A percentile compares a stretch with the other conserved stretches of the same genome.
These are phyloP conservation scores for Episyrphus balteatus DNA, from an alignment of 1,140 invertebrate species.

Conservation along the genomic window DNA sequence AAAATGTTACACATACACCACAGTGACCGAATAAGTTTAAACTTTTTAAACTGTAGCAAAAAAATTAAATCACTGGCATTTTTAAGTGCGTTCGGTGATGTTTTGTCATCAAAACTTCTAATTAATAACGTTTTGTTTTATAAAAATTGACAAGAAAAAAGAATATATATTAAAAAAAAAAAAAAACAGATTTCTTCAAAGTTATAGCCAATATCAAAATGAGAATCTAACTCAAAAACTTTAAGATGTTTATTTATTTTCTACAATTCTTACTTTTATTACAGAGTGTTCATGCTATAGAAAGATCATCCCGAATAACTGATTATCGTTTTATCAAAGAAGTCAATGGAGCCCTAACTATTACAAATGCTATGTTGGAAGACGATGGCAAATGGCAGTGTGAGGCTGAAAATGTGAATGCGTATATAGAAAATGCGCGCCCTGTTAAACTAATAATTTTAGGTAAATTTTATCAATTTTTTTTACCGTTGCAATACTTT, in stretches of 20 bases:
- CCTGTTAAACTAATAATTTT: slow-evolving; percentile 54
- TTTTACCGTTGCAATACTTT: slow-evolving; percentile 20
- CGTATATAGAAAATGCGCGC: slow-evolving; percentile 46
- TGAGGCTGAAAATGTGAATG: slow-evolving; percentile 48
- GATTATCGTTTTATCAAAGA: slow-evolving; percentile 45
- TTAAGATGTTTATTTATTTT: not conserved
- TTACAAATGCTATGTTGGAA: slow-evolving; percentile 54
- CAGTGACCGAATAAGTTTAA: too few species aligned
- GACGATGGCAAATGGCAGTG: slow-evolving; percentile 59
- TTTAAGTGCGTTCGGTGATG: too few species aligned
- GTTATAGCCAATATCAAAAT: not conserved
- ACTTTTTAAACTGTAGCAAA: too few species aligned
- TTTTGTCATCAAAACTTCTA: too few species aligned
- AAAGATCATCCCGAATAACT: slow-evolving; percentile 40
- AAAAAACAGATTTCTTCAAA: too few species aligned
- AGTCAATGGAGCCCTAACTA: slow-evolving; percentile 48
- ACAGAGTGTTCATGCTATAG: slow-evolving; percentile 41
- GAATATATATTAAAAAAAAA: too few species aligned
- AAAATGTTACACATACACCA: too few species aligned
- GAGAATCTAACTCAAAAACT: not conserved
- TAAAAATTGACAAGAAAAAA: too few species aligned
- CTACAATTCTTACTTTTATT: not conserved
- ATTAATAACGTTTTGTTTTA: too few species aligned
- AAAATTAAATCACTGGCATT: too few species aligned
- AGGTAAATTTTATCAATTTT: slow-evolving; percentile 40